Percentiles rank a stretch among this genome's conserved stretches.
Conservation (phyloP, 2,888 invertebrate genomes). For the Chesias legatella region DNA sequence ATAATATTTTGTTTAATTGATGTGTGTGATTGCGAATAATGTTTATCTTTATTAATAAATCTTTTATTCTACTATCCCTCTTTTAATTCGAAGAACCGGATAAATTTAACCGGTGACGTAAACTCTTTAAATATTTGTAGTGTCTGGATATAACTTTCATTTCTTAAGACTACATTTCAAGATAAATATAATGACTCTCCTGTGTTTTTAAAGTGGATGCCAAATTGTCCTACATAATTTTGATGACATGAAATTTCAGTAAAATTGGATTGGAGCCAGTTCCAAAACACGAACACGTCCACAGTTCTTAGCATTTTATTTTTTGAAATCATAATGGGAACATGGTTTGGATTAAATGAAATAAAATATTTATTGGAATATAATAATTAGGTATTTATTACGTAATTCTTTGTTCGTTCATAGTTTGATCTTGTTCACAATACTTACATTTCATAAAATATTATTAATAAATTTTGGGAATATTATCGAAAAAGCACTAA, state of each 20-base stretch:
- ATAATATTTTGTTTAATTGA: conserved; percentile 72
- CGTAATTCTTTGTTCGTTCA: conserved; percentile 61
- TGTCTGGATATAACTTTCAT: conserved; percentile 46
- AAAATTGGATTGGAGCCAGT: conserved; percentile 61
- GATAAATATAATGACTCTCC: conserved; percentile 67
- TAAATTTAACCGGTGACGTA: conserved; percentile 34
- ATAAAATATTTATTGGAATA: conserved; percentile 36
- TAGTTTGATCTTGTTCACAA: conserved; percentile 33
- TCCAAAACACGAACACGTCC: conserved; percentile 41
- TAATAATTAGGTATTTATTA: conserved; percentile 55
- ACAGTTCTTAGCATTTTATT: conserved; percentile 53
- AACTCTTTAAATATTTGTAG: conserved; percentile 47
- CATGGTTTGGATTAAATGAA: conserved; percentile 10
- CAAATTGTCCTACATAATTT: conserved; percentile 75
- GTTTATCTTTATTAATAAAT: conserved; percentile 78
- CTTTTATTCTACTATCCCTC: conserved; percentile 66
- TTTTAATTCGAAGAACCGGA: conserved; percentile 27
- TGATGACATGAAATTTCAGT: conserved; percentile 66
- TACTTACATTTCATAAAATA: conserved; percentile 37
- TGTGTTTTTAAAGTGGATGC: conserved; percentile 65
- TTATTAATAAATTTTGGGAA: conserved; percentile 34
- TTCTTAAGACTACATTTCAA: conserved; percentile 54
- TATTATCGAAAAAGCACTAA: conserved; percentile 26
- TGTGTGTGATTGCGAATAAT: conserved; percentile 74
- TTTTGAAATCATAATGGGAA: conserved; percentile 26